Conservation (phyloP, 1,140 invertebrate genomes). For the Globodera ellingtonae region DNA sequence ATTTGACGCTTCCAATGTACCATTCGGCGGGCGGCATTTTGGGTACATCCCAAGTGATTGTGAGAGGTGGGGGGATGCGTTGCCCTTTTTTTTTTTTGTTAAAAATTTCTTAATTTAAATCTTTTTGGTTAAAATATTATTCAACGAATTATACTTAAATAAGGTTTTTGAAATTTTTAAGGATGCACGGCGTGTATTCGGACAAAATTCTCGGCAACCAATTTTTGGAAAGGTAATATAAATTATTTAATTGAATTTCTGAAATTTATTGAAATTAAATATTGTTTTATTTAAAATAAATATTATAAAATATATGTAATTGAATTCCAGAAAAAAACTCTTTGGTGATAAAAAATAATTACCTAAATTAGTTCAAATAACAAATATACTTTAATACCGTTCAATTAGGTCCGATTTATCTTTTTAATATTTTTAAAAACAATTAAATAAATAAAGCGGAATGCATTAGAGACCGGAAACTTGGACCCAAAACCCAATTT, state of each 20-base stretch:
- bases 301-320: too few species aligned
- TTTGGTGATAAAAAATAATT: too few species aligned
- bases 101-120: too few species aligned
- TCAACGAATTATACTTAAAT: neutral
- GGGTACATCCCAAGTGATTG: slow-evolving; percentile 55
- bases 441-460: neutral
- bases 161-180: slow-evolving; percentile 77
- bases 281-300: neutral
- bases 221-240: slow-evolving; percentile 76
- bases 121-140: neutral
- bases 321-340: too few species aligned
- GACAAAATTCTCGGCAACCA: slow-evolving; percentile 90
- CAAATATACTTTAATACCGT: too few species aligned
- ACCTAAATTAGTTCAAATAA: too few species aligned
- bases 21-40: slow-evolving; percentile 84
- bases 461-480: too few species aligned
- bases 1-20: slow-evolving; percentile 80
- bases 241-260: too few species aligned
- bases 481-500: too few species aligned
- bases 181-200: slow-evolving; percentile 83
- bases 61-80: slow-evolving; percentile 25
- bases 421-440: too few species aligned
- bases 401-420: too few species aligned
- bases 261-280: too few species aligned
- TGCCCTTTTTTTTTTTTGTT: neutral